Evolutionary conservation across 2,797 vertebrate genomes (phyloP).

Genomic region (Enteromius argenteus): DNA sequence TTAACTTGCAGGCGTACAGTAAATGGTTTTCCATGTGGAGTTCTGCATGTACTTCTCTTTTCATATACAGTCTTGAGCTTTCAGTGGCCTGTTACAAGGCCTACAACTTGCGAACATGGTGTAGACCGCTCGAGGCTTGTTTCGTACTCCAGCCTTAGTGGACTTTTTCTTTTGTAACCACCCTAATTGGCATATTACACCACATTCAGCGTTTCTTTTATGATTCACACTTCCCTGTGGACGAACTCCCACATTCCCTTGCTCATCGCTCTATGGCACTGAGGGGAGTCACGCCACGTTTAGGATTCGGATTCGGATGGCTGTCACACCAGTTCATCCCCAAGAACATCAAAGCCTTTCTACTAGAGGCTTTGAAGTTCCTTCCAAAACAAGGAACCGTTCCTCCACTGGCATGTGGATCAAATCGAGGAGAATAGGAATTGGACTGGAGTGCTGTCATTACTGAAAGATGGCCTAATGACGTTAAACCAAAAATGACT

Average conservation of each 20-base stretch:
- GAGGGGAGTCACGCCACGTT: constrained; percentile 42
- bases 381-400: constrained; percentile 52
- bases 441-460: constrained; percentile 41
- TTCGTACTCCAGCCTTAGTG: background rate
- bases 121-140: background rate
- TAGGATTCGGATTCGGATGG: constrained; percentile 33
- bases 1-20: background rate
- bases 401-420: constrained; percentile 56
- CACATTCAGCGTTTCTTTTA: constrained; percentile 12
- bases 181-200: constrained; percentile 36
- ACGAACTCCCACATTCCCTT: constrained; percentile 25
- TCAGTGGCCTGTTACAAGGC: background rate
- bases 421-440: constrained; percentile 54
- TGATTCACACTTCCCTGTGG: constrained; percentile 31
- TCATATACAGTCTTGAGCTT: background rate
- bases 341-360: constrained; percentile 61
- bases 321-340: constrained; percentile 57
- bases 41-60: background rate
- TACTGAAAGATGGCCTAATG: constrained; percentile 57
- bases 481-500: constrained; percentile 49
- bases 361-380: constrained; percentile 51
- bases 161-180: constrained; percentile 38
- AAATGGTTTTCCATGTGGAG: background rate
- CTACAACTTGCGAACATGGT: constrained; percentile 3
- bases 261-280: constrained; percentile 20